Conservation (phyloP, 2,113 vertebrate species). For the Carettochelys insculpta region DNA sequence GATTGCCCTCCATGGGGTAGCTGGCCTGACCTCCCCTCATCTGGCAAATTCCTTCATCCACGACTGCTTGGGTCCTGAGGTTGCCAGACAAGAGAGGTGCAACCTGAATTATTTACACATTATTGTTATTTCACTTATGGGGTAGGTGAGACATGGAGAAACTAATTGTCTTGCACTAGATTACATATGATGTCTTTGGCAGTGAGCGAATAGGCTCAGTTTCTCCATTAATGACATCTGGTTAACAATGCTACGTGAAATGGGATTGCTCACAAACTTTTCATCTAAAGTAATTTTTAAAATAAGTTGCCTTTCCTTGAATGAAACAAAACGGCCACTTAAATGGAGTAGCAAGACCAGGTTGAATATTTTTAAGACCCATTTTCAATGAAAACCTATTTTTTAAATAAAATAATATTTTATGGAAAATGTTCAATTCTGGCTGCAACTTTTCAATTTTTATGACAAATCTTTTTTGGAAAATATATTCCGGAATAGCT, state of each 20-base stretch:
- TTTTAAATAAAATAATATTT: not conserved
- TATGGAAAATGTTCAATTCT: not conserved
- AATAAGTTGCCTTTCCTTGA: not conserved
- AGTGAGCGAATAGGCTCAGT: not conserved
- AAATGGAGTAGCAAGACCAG: not conserved
- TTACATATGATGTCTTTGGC: not conserved
- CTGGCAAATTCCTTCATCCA: too few relatives aligned
- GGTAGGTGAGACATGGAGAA: not conserved
- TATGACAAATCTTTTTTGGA: not conserved
- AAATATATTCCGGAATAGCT: too few relatives aligned
- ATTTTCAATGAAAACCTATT: not conserved
- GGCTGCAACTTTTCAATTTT: not conserved
- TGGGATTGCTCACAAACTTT: not conserved
- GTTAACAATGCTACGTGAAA: not conserved
- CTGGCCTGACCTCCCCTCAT: too few relatives aligned
- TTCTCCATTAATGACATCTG: not conserved
- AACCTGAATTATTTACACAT: too few relatives aligned
- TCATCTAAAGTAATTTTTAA: not conserved
- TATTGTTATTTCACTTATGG: not conserved
- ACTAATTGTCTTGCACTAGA: not conserved
- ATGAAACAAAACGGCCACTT: not conserved
- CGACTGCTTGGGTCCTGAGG: too few relatives aligned
- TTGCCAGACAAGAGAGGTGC: too few relatives aligned
- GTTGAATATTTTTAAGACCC: not conserved
- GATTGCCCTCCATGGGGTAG: too few relatives aligned